These are phyloP conservation scores for Lithosia quadra DNA, from an alignment of 2,888 invertebrate species.

Conservation along the genomic window DNA sequence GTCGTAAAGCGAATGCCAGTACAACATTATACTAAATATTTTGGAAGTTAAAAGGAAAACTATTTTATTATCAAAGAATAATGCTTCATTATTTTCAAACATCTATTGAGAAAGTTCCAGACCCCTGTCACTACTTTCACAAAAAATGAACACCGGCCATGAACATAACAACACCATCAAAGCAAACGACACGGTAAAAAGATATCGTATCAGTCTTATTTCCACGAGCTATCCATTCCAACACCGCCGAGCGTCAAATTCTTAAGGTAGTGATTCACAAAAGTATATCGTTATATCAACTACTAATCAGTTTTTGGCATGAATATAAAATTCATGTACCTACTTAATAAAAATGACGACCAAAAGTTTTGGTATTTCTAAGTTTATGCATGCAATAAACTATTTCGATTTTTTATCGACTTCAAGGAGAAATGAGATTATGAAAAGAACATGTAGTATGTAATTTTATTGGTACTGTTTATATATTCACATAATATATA, in stretches of 20 bases:
- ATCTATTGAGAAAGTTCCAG: slow-evolving; percentile 1
- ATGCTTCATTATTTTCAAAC: slow-evolving; percentile 2
- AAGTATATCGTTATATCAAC: background rate
- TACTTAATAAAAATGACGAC: too few species aligned
- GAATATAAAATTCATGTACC: too few species aligned
- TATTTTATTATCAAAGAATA: background rate
- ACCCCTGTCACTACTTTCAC: background rate
- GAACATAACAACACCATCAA: background rate
- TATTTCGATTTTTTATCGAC: too few species aligned
- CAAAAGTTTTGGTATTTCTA: too few species aligned
- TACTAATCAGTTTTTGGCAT: background rate
- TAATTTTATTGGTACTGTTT: too few species aligned
- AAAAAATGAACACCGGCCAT: background rate
- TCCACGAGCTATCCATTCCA: background rate
- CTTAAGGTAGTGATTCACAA: background rate
- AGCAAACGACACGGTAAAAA: background rate
- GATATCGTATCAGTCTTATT: background rate
- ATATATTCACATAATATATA: too few species aligned
- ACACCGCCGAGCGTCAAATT: background rate
- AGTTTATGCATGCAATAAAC: too few species aligned
- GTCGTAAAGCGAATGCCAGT: too few species aligned
- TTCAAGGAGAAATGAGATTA: too few species aligned
- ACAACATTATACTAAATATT: too few species aligned
- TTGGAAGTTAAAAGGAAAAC: background rate
- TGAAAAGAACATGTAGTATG: too few species aligned